Base-by-base conservation (phyloP, 2,113 vertebrate genomes). In the Illadopsis cleaveri region DNA sequence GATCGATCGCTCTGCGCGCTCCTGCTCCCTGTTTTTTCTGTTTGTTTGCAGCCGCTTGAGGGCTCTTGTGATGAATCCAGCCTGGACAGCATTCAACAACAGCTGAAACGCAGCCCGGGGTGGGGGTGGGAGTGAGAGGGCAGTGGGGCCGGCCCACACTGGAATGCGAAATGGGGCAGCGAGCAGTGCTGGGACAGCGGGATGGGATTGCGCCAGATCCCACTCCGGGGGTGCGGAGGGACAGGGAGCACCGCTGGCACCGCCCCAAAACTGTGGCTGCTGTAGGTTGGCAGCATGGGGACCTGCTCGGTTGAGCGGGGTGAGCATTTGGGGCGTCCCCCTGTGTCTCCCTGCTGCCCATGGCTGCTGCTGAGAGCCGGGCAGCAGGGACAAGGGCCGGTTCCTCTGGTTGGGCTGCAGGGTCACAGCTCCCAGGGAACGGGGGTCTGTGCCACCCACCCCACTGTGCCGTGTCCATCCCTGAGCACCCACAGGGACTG, bases 21-120 rank as follows among this genome's bases (percentile, higher is more conserved):
- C 94, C 82, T 38, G 75, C 90, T 91, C 28, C 78, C 75, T 84
- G 69, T 72, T 65, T 88, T 57, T 88, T 66, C 89, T 94, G 91
- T 96, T 96, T 96, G 91, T 96, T 96, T 96, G 93, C 95, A 95
- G 96, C 96, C 95, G 96, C 93, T 96, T 96, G 96, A 94, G 96
- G 96, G 96, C 96, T 93, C 96, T 96, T 96, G 96, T 96, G 96
- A 96, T 96, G 96, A 92, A 95, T 96, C 95, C 96, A 90, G 95
- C 91, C 94, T 93, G 96, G 95, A 96, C 92, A 70, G 79, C 93
- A 92, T 96, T 97, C 96, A 94, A 89, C 90, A 93, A 78, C 88
- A 94, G 92, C 96, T 97, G 96, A 96, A 97, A 92, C 51, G 60
- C 88, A 88, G 94, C 95, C 92, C 71, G 76, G 85, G 89, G 94